Base-by-base conservation (phyloP, 2,797 vertebrate species). In the Chloroceryle amazona region DNA sequence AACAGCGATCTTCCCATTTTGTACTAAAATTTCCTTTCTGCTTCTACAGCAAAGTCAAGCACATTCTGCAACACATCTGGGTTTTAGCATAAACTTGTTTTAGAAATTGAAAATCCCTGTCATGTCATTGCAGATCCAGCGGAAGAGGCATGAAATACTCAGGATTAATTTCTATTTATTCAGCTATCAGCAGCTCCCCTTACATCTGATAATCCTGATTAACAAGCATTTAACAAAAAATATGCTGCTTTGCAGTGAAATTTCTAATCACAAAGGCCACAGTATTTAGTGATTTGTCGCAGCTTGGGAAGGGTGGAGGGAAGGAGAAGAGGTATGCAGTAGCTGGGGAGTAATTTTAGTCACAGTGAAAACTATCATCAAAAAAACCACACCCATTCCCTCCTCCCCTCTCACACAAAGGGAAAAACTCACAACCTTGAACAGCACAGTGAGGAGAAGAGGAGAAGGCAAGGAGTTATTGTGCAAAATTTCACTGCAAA, bases 81-180 rank as follows among this genome's bases (percentile, higher is more conserved):
- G 91, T 95, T 94, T 88, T 81, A 92, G 86, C 67, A 71, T 9
- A 54, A 79, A 78, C 29, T 91, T 74, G 44, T 25, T 90, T 90
- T 28, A 86, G 57, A 71, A 94, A 74, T 71, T 68, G 0, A 78
- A 95, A 91, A 91, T 28, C 66, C 78, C n/a, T 72, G 41, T 74
- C 90, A 52, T 35, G n/a, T 65, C 29, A 62, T 31, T 88, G 76
- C 41, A 88, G 72, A 95, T 83, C 33, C 80, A 89, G 74, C n/a
- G 92, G 76, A 88, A 87, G 42, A 93, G 61, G 75, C 49, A 83
- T 54, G 35, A 91, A 93, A 85, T 55, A 92, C 61, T 93, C 79
- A 72, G 51, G 0, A 0, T 62, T 90, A 81, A 83, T 86, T 93
- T 88, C 61, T 91, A 86, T 78, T 89, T 90, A 73, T 91, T 93